Evolutionary conservation across 2,113 vertebrate species (phyloP).

Genomic region (Pyxicephalus adspersus): DNA sequence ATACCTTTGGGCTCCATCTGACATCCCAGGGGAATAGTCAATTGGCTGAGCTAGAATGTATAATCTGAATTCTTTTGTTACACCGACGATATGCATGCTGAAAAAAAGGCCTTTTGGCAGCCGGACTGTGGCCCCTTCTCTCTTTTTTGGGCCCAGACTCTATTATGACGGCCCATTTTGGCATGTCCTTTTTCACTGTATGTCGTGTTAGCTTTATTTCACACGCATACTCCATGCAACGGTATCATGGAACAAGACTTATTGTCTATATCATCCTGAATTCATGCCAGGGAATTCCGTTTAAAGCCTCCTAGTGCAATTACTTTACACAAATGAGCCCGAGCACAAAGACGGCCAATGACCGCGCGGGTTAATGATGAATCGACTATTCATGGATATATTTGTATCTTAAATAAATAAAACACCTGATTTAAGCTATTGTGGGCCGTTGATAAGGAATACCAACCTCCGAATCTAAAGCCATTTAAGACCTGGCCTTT

Average conservation of each 20-base stretch:
- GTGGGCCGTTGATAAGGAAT: conserved; percentile 76
- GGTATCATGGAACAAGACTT: conserved; percentile 54
- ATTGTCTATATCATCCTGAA: conserved; percentile 14
- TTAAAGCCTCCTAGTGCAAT: conserved; percentile 43
- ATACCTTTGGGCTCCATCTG: too few relatives aligned
- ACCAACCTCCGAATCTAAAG: conserved; percentile 76
- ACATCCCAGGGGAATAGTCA: too few relatives aligned
- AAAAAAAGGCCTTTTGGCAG: too few relatives aligned
- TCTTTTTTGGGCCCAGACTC: too few relatives aligned
- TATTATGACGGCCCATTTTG: too few relatives aligned
- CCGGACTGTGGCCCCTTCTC: too few relatives aligned
- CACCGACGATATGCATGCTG: too few relatives aligned
- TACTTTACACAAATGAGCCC: neutral
- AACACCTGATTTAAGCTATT: conserved; percentile 66
- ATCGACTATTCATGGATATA: conserved; percentile 63
- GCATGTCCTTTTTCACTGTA: too few relatives aligned
- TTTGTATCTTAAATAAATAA: conserved; percentile 70
- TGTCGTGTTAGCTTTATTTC: neutral
- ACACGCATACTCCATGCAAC: neutral
- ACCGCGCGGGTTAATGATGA: conserved; percentile 38
- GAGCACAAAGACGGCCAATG: conserved; percentile 48
- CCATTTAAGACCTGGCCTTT: conserved; percentile 77
- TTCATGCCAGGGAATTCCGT: conserved; percentile 23
- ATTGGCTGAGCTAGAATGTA: too few relatives aligned
- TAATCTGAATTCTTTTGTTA: too few relatives aligned